Conservation (phyloP, 2,888 invertebrate genomes). For the Caenorhabditis afra region DNA sequence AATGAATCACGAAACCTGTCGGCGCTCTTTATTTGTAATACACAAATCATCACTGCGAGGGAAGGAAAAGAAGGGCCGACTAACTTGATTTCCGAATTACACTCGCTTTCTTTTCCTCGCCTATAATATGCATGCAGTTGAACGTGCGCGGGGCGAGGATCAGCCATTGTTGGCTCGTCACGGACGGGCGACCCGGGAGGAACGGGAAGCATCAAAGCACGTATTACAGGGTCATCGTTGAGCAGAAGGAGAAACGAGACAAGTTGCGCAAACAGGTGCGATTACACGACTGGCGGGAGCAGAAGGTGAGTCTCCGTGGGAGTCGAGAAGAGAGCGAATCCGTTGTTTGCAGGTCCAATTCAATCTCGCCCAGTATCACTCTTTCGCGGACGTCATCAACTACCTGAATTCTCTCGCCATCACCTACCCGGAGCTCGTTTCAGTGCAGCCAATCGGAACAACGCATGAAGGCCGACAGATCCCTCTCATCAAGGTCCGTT, state of each 20-base stretch:
- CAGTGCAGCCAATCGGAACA: constrained; percentile 79
- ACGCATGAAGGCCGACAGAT: constrained; percentile 80
- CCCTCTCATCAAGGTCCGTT: constrained; percentile 78
- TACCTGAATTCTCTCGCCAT: constrained; percentile 79
- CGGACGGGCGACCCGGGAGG: constrained; percentile 10
- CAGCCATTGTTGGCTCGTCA: constrained; percentile 24
- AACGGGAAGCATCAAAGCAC: background rate
- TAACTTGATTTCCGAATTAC: constrained; percentile 23
- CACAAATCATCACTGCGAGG: constrained; percentile 1
- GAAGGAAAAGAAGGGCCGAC: constrained; percentile 1
- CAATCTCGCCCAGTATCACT: constrained; percentile 77
- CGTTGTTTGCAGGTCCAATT: constrained; percentile 69
- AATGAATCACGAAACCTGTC: constrained; percentile 12
- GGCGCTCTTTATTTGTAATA: constrained; percentile 1
- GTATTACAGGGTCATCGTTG: constrained; percentile 74
- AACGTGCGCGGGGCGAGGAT: constrained; percentile 9
- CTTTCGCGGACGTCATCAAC: constrained; percentile 79
- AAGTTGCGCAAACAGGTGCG: constrained; percentile 65
- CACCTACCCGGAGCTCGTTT: constrained; percentile 78
- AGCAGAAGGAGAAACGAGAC: constrained; percentile 68
- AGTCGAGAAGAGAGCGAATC: background rate
- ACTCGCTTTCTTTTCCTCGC: constrained; percentile 3
- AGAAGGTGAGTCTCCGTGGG: constrained; percentile 54
- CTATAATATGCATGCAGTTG: constrained; percentile 12
- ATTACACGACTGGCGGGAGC: constrained; percentile 69